Evolutionary conservation across 2,888 invertebrate genomes (phyloP).

Genomic region (Lordiphosa andalusiaca): DNA sequence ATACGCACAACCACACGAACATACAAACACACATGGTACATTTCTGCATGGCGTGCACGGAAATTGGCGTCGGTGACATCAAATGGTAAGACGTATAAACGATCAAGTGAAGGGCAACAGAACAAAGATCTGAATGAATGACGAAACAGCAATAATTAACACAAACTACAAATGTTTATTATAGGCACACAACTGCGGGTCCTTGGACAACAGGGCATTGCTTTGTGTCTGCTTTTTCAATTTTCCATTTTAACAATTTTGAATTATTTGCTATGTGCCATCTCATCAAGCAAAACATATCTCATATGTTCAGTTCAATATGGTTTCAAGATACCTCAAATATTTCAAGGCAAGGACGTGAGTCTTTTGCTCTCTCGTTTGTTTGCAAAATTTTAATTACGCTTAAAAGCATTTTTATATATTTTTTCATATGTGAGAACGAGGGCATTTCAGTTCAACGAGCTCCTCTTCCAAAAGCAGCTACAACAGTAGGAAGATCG

Average conservation of each 20-base stretch:
- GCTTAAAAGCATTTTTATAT: slow-evolving; percentile 28
- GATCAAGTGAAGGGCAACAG: slow-evolving; percentile 14
- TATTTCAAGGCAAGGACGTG: slow-evolving; percentile 53
- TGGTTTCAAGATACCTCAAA: slow-evolving; percentile 18
- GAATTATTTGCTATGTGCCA: slow-evolving; percentile 40
- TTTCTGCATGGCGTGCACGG: slow-evolving; percentile 16
- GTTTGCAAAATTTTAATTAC: slow-evolving; percentile 37
- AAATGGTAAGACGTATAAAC: slow-evolving; percentile 17
- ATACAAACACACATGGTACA: no score
- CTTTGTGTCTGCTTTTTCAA: no score
- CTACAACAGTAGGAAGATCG: slow-evolving; percentile 38
- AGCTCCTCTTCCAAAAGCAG: slow-evolving; percentile 37
- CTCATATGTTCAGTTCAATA: slow-evolving; percentile 30
- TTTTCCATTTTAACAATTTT: slow-evolving; percentile 32
- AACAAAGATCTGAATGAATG: no score
- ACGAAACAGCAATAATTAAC: background rate
- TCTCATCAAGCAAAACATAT: slow-evolving; percentile 37
- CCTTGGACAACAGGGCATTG: no score
- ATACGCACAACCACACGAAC: background rate
- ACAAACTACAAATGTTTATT: slow-evolving; percentile 18
- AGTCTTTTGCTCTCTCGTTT: slow-evolving; percentile 43
- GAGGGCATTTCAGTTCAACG: slow-evolving; percentile 54
- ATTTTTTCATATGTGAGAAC: slow-evolving; percentile 20
- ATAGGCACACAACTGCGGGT: no score
- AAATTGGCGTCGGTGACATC: slow-evolving; percentile 26